Conservation (phyloP, 2,888 invertebrate species). For the Agonum fuliginosum region DNA sequence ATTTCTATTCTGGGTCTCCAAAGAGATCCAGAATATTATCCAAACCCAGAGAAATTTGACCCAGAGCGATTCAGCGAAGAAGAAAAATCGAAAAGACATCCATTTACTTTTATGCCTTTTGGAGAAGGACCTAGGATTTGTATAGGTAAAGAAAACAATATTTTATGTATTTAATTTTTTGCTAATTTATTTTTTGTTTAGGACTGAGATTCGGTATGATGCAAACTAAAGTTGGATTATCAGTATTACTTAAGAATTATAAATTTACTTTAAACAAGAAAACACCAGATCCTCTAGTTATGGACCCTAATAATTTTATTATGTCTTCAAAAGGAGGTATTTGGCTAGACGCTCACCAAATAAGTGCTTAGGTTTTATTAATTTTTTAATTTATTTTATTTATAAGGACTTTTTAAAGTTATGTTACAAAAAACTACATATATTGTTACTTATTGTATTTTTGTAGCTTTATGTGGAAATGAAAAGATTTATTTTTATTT, state of each 20-base stretch:
- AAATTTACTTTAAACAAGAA: slow-evolving; percentile 63
- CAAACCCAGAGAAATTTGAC: slow-evolving; percentile 59
- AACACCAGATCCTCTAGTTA: slow-evolving; percentile 63
- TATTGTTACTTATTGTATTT: too few relatives aligned
- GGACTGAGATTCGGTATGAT: slow-evolving; percentile 21
- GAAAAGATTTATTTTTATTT: too few relatives aligned
- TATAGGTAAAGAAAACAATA: slow-evolving; percentile 22
- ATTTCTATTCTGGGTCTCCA: slow-evolving; percentile 55
- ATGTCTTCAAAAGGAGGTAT: slow-evolving; percentile 59
- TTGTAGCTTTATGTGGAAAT: too few relatives aligned
- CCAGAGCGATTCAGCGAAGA: slow-evolving; percentile 58
- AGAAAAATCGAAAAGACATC: slow-evolving; percentile 6
- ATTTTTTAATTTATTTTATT: neutral
- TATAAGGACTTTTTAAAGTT: too few relatives aligned
- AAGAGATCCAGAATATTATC: slow-evolving; percentile 56
- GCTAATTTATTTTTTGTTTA: too few relatives aligned
- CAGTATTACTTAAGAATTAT: slow-evolving; percentile 15
- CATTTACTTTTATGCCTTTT: slow-evolving; percentile 26
- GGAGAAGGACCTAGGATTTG: slow-evolving; percentile 50
- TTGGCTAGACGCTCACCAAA: slow-evolving; percentile 58
- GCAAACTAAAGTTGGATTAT: slow-evolving; percentile 26
- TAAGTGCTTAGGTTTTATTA: neutral
- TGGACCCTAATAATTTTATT: slow-evolving; percentile 59
- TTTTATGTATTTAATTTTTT: neutral
- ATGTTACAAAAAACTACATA: too few relatives aligned